A percentile compares a stretch with the other conserved stretches of the same genome.
phyloP scores from a whole-genome alignment of 2,797 vertebrate species.

The Gymnoscopelus microlampas region DNA sequence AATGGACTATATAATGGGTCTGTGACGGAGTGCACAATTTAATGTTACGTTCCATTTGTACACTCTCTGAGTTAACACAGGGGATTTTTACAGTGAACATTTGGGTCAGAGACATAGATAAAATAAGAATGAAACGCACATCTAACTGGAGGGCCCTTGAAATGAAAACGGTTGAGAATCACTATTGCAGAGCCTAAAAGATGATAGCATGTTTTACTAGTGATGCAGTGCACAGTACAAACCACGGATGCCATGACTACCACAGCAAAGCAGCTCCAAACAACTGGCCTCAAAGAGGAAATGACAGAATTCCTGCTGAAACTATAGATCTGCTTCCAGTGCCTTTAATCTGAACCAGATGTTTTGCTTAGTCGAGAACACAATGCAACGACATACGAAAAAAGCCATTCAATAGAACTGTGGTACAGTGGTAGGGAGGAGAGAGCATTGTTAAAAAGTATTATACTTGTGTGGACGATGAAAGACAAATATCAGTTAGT shows the following conservation, averaged over 20 bases:
- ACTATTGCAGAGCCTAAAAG: too few relatives aligned
- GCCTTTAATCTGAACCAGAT: constrained; percentile 77
- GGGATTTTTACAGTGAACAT: too few relatives aligned
- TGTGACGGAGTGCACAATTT: too few relatives aligned
- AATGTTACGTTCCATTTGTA: too few relatives aligned
- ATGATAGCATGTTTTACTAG: background rate
- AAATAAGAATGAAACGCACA: too few relatives aligned
- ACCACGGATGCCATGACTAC: background rate
- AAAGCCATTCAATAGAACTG: too few relatives aligned
- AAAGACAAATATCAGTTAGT: background rate
- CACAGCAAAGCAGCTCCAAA: background rate
- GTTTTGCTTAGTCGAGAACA: constrained; percentile 39
- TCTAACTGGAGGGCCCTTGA: too few relatives aligned
- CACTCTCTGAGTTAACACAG: too few relatives aligned
- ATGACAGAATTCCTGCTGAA: constrained; percentile 67
- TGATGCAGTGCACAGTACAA: background rate
- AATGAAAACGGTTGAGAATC: too few relatives aligned
- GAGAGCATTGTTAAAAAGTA: background rate
- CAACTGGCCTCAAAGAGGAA: constrained; percentile 63
- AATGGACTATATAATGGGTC: too few relatives aligned
- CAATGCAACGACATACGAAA: constrained; percentile 11
- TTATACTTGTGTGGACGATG: background rate
- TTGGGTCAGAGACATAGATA: too few relatives aligned
- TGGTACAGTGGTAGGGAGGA: too few relatives aligned
- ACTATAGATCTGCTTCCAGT: constrained; percentile 37